Evolutionary conservation across 1,140 invertebrate genomes (phyloP).

Genomic region (Heliconius hermathena): DNA sequence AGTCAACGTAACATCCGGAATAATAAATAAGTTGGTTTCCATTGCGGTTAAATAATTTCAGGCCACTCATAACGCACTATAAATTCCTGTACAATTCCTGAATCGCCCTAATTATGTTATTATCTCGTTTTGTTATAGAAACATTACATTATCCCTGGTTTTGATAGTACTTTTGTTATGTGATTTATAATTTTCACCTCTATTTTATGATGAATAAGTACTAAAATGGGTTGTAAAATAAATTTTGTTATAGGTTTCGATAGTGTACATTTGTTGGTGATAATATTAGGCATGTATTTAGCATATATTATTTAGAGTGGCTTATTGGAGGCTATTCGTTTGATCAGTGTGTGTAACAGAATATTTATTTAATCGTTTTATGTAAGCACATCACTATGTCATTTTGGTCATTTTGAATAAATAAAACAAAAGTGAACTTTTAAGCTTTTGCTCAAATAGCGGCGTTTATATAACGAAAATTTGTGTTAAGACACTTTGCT

Average conservation of each 20-base stretch:
- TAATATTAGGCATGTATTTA: slow-evolving; percentile 33
- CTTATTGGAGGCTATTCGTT: slow-evolving; percentile 36
- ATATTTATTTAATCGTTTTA: slow-evolving; percentile 15
- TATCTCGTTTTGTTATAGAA: slow-evolving; percentile 40
- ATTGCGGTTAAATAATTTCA: slow-evolving; percentile 43
- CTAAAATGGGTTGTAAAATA: background rate
- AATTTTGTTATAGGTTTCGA: background rate
- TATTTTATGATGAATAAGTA: background rate
- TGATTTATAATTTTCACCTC: background rate
- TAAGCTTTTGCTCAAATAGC: too few relatives aligned
- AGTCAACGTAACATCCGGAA: background rate
- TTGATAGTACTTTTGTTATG: background rate
- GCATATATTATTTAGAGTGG: slow-evolving; percentile 39
- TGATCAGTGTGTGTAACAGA: slow-evolving; percentile 28
- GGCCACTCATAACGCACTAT: slow-evolving; percentile 34
- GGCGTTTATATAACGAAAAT: too few relatives aligned
- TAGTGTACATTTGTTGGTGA: slow-evolving; percentile 24
- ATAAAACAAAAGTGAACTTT: too few relatives aligned
- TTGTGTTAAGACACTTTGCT: too few relatives aligned
- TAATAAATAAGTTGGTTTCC: slow-evolving; percentile 39
- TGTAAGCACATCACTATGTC: background rate
- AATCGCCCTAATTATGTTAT: slow-evolving; percentile 41
- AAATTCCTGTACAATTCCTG: slow-evolving; percentile 34
- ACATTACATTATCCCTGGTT: slow-evolving; percentile 20
- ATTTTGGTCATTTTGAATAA: background rate